These are phyloP conservation scores for Oreochromis mossambicus DNA, from an alignment of 2,797 vertebrate genomes.

Conservation along the genomic window DNA sequence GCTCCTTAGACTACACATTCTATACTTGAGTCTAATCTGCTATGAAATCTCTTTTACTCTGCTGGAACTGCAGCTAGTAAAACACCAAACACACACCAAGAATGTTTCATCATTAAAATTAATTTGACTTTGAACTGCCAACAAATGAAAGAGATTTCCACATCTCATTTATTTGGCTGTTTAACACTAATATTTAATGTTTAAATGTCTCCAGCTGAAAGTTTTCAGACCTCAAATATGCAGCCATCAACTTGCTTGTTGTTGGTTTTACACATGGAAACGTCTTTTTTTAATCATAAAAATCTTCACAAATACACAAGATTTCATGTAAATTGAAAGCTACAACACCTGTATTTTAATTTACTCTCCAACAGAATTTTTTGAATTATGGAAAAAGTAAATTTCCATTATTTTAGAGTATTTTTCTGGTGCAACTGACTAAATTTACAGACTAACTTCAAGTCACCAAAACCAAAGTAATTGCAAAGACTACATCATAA, in stretches of 20 bases:
- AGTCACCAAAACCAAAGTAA: accelerated
- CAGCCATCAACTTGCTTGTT: not conserved
- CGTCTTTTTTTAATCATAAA: accelerated
- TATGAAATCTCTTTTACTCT: not conserved
- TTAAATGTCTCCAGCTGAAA: not conserved
- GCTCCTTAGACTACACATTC: accelerated
- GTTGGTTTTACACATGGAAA: accelerated
- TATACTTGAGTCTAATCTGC: not conserved
- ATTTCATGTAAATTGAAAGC: not conserved
- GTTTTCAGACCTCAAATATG: not conserved
- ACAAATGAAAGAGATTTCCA: accelerated
- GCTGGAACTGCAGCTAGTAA: not conserved
- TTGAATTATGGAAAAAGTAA: not conserved
- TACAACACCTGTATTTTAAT: accelerated
- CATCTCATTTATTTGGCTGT: not conserved
- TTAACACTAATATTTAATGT: not conserved
- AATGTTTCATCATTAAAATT: not conserved
- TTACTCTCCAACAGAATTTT: accelerated
- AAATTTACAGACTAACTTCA: not conserved
- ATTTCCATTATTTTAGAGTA: not conserved
- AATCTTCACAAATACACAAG: not conserved
- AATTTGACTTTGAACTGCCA: not conserved
- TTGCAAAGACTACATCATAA: not conserved
- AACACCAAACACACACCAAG: not conserved
- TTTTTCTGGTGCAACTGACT: accelerated